Base-by-base conservation (phyloP, 1,140 invertebrate genomes). In the Steinernema khuongi region DNA sequence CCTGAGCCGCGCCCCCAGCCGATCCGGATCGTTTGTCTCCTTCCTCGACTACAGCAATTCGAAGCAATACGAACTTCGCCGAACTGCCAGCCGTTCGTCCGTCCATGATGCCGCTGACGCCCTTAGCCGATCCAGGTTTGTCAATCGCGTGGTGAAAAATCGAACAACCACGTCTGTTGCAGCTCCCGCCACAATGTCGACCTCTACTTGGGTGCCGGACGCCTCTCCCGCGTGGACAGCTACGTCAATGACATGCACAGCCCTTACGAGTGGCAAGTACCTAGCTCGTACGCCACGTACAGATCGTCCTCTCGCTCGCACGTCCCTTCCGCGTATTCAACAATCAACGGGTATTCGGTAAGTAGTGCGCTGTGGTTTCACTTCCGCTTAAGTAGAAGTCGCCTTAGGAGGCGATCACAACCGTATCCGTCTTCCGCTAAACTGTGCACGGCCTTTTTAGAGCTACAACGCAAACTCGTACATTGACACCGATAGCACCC, bases 121-220 rank as follows among this genome's bases (percentile, higher is more conserved):
- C n/a, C 74, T 84, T 18, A 85, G 82, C 66, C 75, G 82, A 71
- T 79, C 80, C 19, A 70, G 72, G 81, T 83, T 76, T 71, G 50
- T 31, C 0, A 26, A 1, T 44, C 1, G 31, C 14, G 22, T 22
- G 32, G 29, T 73, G 18, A 73, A 19, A 31, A 2, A n/a, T 74
- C 30, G 17, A 19, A 31, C 31, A 14, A 72, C 1, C 1, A 73
- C 18, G 22, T 0, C 31, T 17, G 14, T 85, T 71, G n/a, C 67
- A 85, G 82, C 31, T 84, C 83, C 19, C 83, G 83, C 31, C 76
- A 77, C 31, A 79, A 83, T 74, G 77, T 85, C 67, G 81, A 83
- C 44, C 75, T 79, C 28, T 84, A 81, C 66, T 68, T 80, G 31
- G 82, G 82, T 44, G 72, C 74, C 67, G 83, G 83, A 28, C 74